Evolutionary conservation across 2,888 invertebrate genomes (phyloP).

Genomic region (Acanthosepion lycidas): DNA sequence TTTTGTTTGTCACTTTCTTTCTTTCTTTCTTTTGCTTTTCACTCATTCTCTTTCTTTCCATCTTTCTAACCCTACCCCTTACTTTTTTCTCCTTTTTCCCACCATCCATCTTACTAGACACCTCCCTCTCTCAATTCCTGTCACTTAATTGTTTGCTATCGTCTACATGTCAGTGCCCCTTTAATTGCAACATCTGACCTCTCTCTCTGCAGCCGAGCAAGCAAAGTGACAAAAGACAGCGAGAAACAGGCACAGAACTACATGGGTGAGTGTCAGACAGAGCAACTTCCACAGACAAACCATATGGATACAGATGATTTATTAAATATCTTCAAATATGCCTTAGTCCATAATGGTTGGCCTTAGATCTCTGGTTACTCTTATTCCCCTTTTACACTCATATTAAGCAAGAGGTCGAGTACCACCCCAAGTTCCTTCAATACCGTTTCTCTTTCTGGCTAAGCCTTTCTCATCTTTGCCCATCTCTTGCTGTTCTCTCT

Average conservation of each 20-base stretch:
- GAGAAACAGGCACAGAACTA: background rate
- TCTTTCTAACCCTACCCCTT: background rate
- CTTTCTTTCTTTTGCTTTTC: background rate
- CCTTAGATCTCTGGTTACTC: background rate
- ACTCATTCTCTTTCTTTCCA: background rate
- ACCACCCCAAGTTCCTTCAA: background rate
- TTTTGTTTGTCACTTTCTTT: background rate
- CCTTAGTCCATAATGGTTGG: background rate
- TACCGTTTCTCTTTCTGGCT: background rate
- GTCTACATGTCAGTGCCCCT: background rate
- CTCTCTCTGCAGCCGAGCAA: background rate
- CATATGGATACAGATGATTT: background rate
- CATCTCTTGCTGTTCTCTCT: background rate
- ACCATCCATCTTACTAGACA: background rate
- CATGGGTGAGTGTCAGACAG: background rate
- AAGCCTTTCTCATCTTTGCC: background rate
- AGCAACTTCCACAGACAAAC: background rate
- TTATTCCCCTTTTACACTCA: background rate
- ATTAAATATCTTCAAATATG: conserved; percentile 33
- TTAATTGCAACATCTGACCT: background rate
- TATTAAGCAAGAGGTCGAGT: background rate
- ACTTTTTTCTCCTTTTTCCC: background rate
- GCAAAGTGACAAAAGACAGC: background rate
- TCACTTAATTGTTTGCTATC: conserved; percentile 8
- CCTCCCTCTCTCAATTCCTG: background rate